Evolutionary conservation across 2,797 vertebrate genomes (phyloP).

Genomic region (Mycteria americana): DNA sequence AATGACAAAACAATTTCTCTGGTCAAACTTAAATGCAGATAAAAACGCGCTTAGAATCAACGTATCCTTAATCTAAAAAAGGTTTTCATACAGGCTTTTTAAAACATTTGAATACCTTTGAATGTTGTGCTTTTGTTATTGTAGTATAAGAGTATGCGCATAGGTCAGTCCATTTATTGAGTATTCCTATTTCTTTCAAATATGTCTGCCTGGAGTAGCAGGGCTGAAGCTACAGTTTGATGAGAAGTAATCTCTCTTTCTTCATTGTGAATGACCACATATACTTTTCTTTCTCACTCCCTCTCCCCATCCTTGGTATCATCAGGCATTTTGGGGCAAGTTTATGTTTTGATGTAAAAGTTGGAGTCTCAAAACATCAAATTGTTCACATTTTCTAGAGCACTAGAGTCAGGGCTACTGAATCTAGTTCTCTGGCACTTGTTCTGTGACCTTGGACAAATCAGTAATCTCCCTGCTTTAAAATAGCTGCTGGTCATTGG

Average conservation of each 20-base stretch:
- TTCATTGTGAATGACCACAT: not conserved
- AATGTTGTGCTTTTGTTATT: not conserved
- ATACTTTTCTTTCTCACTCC: not conserved
- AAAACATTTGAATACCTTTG: not conserved
- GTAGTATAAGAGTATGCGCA: fast-evolving
- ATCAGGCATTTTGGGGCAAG: not conserved
- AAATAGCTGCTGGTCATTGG: not conserved
- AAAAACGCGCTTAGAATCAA: not conserved
- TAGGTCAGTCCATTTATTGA: not conserved
- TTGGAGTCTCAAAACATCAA: not conserved
- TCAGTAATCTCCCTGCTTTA: not conserved
- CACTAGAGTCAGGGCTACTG: not conserved
- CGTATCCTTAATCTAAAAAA: not conserved
- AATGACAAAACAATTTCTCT: not conserved
- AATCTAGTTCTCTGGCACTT: not conserved
- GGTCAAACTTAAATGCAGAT: not conserved
- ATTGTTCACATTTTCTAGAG: not conserved
- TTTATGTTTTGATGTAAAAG: not conserved
- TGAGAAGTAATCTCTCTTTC: not conserved
- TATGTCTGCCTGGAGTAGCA: not conserved
- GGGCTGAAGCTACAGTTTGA: not conserved
- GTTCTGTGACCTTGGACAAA: not conserved
- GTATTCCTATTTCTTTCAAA: not conserved
- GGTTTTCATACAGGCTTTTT: not conserved
- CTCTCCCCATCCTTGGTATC: not conserved